Conservation (phyloP, 1,140 invertebrate species). For the Periplaneta americana region DNA sequence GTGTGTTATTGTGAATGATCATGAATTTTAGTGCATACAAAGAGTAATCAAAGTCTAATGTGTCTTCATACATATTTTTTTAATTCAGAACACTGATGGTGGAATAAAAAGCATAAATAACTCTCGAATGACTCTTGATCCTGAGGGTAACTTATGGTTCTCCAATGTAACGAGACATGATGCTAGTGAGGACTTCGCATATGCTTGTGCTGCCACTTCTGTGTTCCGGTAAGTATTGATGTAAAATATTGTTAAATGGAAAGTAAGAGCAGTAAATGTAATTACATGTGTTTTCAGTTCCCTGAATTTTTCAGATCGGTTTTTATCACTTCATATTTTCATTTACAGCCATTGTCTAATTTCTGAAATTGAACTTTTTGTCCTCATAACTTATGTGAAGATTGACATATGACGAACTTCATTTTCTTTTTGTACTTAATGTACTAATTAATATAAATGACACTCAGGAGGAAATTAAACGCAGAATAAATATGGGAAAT, state of each 20-base stretch:
- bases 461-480: too few species aligned
- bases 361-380: too few species aligned
- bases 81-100: slow-evolving; percentile 54
- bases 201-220: slow-evolving; percentile 85
- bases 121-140: slow-evolving; percentile 88
- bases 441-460: too few species aligned
- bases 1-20: slow-evolving; percentile 24
- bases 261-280: too few species aligned
- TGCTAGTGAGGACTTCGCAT: slow-evolving; percentile 72
- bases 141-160: slow-evolving; percentile 89
- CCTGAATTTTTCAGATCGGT: background rate
- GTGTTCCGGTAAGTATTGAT: slow-evolving; percentile 48
- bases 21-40: too few species aligned
- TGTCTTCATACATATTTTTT: background rate
- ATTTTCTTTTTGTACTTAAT: too few species aligned
- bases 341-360: too few species aligned
- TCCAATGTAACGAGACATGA: slow-evolving; percentile 87
- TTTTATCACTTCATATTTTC: background rate
- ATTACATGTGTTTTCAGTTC: too few species aligned
- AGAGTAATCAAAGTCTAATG: too few species aligned
- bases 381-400: too few species aligned
- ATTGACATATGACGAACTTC: too few species aligned
- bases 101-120: slow-evolving; percentile 85
- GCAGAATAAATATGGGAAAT: too few species aligned
- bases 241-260: background rate